Percentiles rank a stretch among this genome's conserved stretches.
phyloP scores from a whole-genome alignment of 2,888 invertebrate genomes.

The Diarsia rubi region DNA sequence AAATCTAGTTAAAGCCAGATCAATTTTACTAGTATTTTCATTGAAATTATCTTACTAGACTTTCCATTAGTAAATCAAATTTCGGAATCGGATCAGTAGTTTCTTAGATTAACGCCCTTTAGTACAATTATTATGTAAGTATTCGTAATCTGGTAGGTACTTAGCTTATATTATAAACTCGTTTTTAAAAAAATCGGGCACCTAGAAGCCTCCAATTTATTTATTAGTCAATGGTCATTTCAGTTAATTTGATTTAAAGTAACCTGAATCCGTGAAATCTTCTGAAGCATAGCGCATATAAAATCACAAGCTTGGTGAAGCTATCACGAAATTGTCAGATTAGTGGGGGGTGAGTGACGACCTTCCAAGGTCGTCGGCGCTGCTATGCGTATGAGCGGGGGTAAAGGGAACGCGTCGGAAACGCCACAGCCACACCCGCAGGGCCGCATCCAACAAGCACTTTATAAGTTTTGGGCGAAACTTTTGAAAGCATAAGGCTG shows the following conservation, averaged over 20 bases:
- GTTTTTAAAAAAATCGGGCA: background rate
- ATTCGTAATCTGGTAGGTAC: background rate
- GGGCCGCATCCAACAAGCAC: conserved; percentile 59
- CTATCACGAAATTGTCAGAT: conserved; percentile 68
- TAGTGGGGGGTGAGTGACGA: conserved; percentile 70
- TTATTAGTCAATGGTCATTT: background rate
- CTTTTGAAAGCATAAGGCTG: conserved; percentile 53
- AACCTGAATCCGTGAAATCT: background rate
- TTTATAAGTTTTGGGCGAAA: conserved; percentile 51
- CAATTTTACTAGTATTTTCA: background rate
- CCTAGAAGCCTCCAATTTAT: background rate
- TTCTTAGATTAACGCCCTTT: background rate
- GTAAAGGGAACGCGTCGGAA: conserved; percentile 67
- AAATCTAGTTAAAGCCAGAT: background rate
- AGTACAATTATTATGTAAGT: background rate
- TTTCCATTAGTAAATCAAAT: background rate
- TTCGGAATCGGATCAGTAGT: background rate
- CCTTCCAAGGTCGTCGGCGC: conserved; percentile 84
- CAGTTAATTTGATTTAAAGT: background rate
- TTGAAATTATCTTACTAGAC: background rate
- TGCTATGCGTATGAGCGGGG: conserved; percentile 67
- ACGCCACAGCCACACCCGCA: conserved; percentile 56
- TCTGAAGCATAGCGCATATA: background rate
- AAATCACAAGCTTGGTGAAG: conserved; percentile 58
- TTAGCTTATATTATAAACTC: background rate